Conservation (phyloP, 2,888 invertebrate species). For the Metacarcinus magister region DNA sequence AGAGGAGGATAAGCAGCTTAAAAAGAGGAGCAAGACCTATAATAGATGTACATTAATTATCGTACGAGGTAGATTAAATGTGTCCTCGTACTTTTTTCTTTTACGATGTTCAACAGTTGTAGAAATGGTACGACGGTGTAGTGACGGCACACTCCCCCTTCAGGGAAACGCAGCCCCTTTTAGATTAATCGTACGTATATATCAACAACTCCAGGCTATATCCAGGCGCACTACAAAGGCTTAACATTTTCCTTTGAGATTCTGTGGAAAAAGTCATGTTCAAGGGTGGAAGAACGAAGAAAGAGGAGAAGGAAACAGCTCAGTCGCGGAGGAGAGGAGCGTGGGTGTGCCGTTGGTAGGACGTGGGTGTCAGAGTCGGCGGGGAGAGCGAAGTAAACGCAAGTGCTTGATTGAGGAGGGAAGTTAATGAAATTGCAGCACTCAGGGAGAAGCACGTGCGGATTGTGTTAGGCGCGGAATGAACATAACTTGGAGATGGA, state of each 20-base stretch:
- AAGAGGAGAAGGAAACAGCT: not conserved
- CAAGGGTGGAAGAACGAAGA: not conserved
- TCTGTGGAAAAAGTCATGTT: not conserved
- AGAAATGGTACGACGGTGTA: not conserved
- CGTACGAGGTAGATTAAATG: too few species aligned
- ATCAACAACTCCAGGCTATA: not conserved
- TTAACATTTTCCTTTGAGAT: not conserved
- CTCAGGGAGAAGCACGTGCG: not conserved
- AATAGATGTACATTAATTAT: too few species aligned
- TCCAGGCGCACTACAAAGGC: not conserved
- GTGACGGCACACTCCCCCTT: not conserved
- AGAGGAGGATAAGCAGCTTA: not conserved
- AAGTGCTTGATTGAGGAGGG: not conserved
- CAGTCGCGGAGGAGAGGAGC: not conserved
- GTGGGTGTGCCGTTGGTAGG: not conserved
- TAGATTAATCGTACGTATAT: not conserved
- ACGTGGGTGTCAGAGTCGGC: not conserved
- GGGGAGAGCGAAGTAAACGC: not conserved
- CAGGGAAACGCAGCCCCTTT: not conserved
- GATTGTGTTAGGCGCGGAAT: not conserved
- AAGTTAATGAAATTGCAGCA: not conserved
- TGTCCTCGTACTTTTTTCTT: not conserved
- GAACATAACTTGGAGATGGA: not conserved
- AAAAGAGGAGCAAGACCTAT: not conserved
- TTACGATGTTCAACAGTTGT: not conserved